Conservation (phyloP, 2,888 invertebrate species). For the Biston stratarius region DNA sequence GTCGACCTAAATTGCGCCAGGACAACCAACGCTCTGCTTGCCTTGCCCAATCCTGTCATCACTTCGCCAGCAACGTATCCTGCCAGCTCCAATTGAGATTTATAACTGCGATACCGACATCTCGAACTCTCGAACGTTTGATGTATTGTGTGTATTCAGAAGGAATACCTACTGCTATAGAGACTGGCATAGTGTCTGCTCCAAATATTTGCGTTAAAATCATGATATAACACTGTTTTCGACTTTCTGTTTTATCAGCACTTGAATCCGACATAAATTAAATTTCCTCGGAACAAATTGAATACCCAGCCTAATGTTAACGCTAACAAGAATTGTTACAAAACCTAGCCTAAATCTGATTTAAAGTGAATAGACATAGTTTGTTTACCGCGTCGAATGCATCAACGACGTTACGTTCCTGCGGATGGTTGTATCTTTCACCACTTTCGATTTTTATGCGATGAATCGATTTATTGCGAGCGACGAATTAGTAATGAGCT, state of each 20-base stretch:
- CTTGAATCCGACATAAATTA: conserved; percentile 10
- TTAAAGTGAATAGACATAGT: conserved; percentile 2
- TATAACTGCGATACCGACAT: too few species aligned
- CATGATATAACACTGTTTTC: conserved; percentile 13
- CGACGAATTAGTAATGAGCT: conserved; percentile 44
- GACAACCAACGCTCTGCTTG: too few species aligned
- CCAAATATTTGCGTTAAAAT: conserved; percentile 14
- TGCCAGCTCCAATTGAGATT: too few species aligned
- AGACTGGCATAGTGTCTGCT: conserved; percentile 18
- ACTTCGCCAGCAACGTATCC: too few species aligned
- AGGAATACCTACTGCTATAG: too few species aligned
- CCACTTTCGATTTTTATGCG: conserved; percentile 44
- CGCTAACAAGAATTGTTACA: not conserved
- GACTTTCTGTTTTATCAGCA: conserved; percentile 22
- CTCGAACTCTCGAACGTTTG: too few species aligned
- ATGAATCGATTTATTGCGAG: conserved; percentile 41
- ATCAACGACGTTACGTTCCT: conserved; percentile 19
- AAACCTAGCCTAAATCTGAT: conserved; percentile 3
- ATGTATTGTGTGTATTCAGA: too few species aligned
- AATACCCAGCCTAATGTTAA: conserved; percentile 6
- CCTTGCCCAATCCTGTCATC: too few species aligned
- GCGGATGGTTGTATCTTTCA: conserved; percentile 36
- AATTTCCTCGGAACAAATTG: conserved; percentile 15
- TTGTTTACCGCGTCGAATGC: conserved; percentile 26
- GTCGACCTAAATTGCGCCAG: too few species aligned